Base-by-base conservation (phyloP, 2,888 invertebrate species). In the Molanna angustata region DNA sequence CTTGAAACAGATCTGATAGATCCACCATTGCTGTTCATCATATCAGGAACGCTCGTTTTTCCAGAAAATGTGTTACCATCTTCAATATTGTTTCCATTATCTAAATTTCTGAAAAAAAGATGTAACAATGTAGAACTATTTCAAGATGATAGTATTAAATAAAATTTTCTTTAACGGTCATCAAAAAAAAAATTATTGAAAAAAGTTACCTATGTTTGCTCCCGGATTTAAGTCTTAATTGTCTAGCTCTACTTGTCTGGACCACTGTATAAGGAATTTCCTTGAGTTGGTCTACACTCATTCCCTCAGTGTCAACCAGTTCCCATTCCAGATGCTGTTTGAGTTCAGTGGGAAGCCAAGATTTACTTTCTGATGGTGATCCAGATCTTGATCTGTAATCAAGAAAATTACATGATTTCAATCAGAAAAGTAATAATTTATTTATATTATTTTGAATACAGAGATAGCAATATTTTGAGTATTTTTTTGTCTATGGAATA, bases 231-330 rank as follows among this genome's bases (percentile, higher is more conserved):
- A 82, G 70, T 63, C 82, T 82, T 27, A 81, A 73, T 60, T 82
- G 82, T 45, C 82, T 78, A 21, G 81, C 79, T 62, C 81, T 80
- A 66, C 72, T 76, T 56, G 88, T 86, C 70, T 91, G 89, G 13
- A 92, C 90, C 40, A 91, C 90, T 1, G 90, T 91, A 69, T 93
- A 93, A 2, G 91, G 90, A 64, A 93, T 92, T 72, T 92, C 91
- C 57, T 88, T 82, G 19, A 92, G 78, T 66, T 92, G 91, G 61
- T 86, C 86, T 65, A 90, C 91, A 45, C 86, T 87, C 90, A 94
- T 92, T 54, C 93, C 93, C 17, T 86, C 80, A 0, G 94, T 93
- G 63, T 93, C 93, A 50, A 94, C 86, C 65, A 93, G 78, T 66
- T 89, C 87, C 70, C 90, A 94, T 69, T 93, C 91, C 64, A 94